A percentile compares a stretch with the other conserved stretches of the same genome.
These are phyloP conservation scores for Aleiodes sp. DNA, from an alignment of 1,140 invertebrate species.

Conservation along the genomic window DNA sequence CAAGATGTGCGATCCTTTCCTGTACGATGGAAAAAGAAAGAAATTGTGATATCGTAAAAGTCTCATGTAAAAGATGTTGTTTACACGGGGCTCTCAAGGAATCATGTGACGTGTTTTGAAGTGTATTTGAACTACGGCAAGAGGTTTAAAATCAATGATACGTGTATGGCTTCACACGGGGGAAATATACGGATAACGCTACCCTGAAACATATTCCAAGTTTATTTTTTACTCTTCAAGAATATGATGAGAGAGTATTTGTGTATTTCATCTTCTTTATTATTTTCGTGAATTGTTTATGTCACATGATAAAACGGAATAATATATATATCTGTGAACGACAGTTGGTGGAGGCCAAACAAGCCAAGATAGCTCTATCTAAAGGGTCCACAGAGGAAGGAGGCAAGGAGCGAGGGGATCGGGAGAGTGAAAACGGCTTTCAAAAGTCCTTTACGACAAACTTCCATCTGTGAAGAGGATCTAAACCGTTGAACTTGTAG, in stretches of 20 bases:
- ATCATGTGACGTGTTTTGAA: not conserved
- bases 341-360: not conserved
- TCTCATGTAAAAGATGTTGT: not conserved
- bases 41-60: not conserved
- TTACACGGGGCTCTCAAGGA: not conserved
- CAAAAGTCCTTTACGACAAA: slow-evolving; percentile 13
- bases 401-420: not conserved
- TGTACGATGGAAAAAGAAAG: not conserved
- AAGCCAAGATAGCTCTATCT: too few relatives aligned
- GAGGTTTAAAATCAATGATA: slow-evolving; percentile 9
- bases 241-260: too few relatives aligned
- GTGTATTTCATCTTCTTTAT: slow-evolving; percentile 1
- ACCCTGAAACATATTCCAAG: too few relatives aligned
- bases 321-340: slow-evolving; percentile 8
- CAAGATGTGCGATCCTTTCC: not conserved
- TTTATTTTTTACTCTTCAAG: too few relatives aligned
- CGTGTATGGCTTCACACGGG: not conserved
- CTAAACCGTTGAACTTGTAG: not conserved
- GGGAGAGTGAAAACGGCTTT: slow-evolving; percentile 1
- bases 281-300: not conserved
- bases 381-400: not conserved
- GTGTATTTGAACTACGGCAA: not conserved
- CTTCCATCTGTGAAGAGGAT: not conserved
- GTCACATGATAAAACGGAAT: not conserved
- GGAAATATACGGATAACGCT: too few relatives aligned